Conservation (phyloP, 2,113 vertebrate genomes). For the Corythornis cristatus region DNA sequence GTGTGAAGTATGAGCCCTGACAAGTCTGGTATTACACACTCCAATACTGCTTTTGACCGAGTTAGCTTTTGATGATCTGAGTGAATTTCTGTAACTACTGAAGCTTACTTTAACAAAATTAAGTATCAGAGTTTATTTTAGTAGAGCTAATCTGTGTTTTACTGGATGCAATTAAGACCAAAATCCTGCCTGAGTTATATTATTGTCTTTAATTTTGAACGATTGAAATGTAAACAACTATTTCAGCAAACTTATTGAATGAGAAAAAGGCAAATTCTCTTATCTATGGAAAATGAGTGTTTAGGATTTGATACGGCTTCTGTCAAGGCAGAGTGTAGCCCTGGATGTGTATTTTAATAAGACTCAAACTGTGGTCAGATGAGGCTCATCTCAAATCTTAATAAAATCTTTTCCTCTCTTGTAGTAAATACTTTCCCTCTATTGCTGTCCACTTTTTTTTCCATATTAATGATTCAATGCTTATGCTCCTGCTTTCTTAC, state of each 20-base stretch:
- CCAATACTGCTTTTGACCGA: background rate
- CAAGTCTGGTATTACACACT: background rate
- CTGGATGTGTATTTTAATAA: background rate
- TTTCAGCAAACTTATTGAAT: background rate
- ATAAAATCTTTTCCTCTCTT: background rate
- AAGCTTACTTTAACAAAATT: background rate
- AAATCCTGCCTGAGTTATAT: background rate
- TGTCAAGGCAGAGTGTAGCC: background rate
- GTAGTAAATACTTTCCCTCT: background rate
- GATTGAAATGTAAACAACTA: background rate
- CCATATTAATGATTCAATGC: conserved; percentile 41
- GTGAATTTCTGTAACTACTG: background rate
- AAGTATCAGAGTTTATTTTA: conserved; percentile 1
- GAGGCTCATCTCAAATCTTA: background rate
- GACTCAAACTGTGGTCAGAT: background rate
- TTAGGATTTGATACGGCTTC: background rate
- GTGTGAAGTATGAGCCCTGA: background rate
- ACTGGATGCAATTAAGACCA: background rate
- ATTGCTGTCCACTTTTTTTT: background rate
- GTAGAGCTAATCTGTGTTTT: background rate
- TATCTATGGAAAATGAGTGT: background rate
- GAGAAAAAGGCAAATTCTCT: background rate
- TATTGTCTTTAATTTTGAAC: background rate
- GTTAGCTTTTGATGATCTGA: conserved; percentile 7
- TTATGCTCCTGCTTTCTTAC: conserved; percentile 7